phyloP scores from a whole-genome alignment of 2,113 vertebrate species.

The Passer montanus region DNA sequence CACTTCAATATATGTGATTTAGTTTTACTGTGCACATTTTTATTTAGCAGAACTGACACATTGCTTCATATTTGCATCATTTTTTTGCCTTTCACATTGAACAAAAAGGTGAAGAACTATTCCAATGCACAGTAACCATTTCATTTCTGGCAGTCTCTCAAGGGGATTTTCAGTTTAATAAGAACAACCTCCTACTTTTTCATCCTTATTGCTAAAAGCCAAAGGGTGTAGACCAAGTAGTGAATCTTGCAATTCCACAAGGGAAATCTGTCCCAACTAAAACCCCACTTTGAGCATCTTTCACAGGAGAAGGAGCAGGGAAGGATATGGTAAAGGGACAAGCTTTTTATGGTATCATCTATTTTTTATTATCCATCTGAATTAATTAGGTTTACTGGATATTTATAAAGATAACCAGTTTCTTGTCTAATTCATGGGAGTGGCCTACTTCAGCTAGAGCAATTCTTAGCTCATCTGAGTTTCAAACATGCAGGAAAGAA shows the following conservation, averaged over 20 bases:
- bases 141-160: neutral
- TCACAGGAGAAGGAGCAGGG: neutral
- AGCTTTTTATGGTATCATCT: neutral
- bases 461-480: neutral
- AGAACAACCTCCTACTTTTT: neutral
- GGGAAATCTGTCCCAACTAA: neutral
- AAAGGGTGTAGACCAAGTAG: neutral
- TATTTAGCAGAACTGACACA: constrained; percentile 67
- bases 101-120: constrained; percentile 54
- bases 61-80: constrained; percentile 60
- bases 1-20: constrained; percentile 72
- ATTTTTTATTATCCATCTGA: neutral
- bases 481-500: neutral
- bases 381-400: neutral
- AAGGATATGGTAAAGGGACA: neutral
- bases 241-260: neutral
- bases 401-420: neutral
- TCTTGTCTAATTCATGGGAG: neutral
- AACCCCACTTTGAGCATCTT: neutral
- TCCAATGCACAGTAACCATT: constrained; percentile 36
- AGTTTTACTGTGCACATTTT: constrained; percentile 69
- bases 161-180: neutral
- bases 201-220: neutral
- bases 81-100: constrained; percentile 54
- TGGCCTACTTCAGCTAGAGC: neutral